These are phyloP conservation scores for Prietella phreatophila DNA, from an alignment of 2,113 vertebrate species.

Conservation along the genomic window DNA sequence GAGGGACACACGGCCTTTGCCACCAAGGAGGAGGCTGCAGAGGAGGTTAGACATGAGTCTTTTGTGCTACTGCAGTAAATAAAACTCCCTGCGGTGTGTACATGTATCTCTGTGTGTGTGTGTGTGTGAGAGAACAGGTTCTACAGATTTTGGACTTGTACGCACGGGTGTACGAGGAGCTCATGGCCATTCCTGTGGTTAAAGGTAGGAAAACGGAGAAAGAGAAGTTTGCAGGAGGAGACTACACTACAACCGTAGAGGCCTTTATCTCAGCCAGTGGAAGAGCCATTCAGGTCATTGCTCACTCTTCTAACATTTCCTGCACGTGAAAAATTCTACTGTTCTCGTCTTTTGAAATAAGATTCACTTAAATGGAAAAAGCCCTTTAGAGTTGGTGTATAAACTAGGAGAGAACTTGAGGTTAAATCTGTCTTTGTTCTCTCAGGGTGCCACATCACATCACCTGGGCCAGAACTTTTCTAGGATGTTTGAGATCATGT, in stretches of 20 bases:
- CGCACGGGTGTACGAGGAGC: slow-evolving; percentile 88
- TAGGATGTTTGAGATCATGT: slow-evolving; percentile 94
- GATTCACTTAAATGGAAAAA: neutral
- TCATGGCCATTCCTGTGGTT: slow-evolving; percentile 95
- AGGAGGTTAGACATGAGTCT: slow-evolving; percentile 76
- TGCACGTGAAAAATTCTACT: neutral
- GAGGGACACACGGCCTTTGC: slow-evolving; percentile 96
- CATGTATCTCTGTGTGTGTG: no score
- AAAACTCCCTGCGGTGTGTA: neutral
- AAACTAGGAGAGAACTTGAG: neutral
- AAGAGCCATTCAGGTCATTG: slow-evolving; percentile 88
- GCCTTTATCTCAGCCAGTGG: slow-evolving; percentile 94
- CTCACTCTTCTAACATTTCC: neutral
- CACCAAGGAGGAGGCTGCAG: slow-evolving; percentile 88
- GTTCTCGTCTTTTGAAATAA: neutral
- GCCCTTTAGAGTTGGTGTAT: neutral
- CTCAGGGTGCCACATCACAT: slow-evolving; percentile 92
- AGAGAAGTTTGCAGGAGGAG: slow-evolving; percentile 96
- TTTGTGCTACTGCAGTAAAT: no score
- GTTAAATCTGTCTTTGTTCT: neutral
- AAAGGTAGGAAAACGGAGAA: slow-evolving; percentile 96
- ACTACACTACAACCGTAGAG: slow-evolving; percentile 95
- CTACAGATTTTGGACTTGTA: slow-evolving; percentile 94
- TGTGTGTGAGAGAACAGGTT: slow-evolving; percentile 71
- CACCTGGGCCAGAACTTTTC: slow-evolving; percentile 98